Percentiles rank a stretch among this genome's conserved stretches.
Conservation (phyloP, 2,888 invertebrate genomes). For the Autographa pulchrina region DNA sequence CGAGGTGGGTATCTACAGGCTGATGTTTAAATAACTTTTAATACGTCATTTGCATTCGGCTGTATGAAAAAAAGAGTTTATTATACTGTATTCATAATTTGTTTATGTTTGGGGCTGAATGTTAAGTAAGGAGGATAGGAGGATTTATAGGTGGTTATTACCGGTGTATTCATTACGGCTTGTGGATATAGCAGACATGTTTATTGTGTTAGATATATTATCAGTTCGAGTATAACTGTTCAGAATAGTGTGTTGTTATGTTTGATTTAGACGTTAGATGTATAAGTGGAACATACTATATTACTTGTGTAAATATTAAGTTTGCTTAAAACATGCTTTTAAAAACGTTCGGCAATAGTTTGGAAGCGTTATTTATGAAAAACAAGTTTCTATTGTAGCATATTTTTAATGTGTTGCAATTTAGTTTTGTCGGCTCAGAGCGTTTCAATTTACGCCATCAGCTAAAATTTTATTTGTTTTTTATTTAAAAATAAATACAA, state of each 20-base stretch:
- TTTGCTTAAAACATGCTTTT: no score
- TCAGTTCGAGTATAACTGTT: background rate
- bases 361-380: no score
- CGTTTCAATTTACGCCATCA: no score
- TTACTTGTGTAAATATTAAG: no score
- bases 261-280: no score
- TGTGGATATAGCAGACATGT: background rate
- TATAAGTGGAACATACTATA: no score
- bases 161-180: conserved; percentile 6
- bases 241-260: background rate
- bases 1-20: conserved; percentile 19
- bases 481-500: no score
- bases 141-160: conserved; percentile 26
- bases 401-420: no score
- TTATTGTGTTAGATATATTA: background rate
- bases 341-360: no score
- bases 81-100: conserved; percentile 34
- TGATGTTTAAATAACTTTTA: conserved; percentile 43
- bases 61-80: conserved; percentile 38
- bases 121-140: conserved; percentile 19
- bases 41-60: conserved; percentile 47
- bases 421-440: no score
- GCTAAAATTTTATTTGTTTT: no score
- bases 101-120: conserved; percentile 36
- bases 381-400: no score